Base-by-base conservation (phyloP, 2,888 invertebrate genomes). In the Watsonalla binaria region DNA sequence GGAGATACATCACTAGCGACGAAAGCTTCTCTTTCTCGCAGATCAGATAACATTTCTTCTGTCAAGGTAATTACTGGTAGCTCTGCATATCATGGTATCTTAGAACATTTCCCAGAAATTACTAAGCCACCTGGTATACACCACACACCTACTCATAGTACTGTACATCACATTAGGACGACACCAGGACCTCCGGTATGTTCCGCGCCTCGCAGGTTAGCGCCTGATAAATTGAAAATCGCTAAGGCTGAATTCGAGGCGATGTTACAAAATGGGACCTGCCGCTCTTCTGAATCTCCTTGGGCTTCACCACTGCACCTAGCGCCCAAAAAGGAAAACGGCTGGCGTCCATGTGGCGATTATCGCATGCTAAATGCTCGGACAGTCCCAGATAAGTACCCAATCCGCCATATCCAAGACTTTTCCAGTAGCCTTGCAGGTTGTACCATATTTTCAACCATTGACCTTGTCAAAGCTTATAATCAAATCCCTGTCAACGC, bases 341-440 rank as follows among this genome's bases (percentile, higher is more conserved):
- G 64, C 0, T 76, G 75, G 76, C 57, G 79, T 2, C 74, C 74
- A 0, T 80, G 82, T 54, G 78, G 79, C 0, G 79, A 84, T 47
- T 83, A 76, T 53, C 54, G 81, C 0, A 13, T 14, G 4, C 56
- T 82, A 0, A 82, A 80, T 49, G 67, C 68, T 0, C 59, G 59
- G n/a, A 76, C 74, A 0, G 60, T 69, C 8, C 72, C 74, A 0
- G 74, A 75, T 48, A 55, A 58, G 7, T 79, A 80, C 51, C 78
- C 78, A 0, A 75, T 69, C 2, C 47, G 54, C 6, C 52, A 58
- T 54, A 53, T 69, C 35, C 56, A 61, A 13, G 55, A 68, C 47
- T 56, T 56, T 51, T 6, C 60, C 0, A 54, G 56, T 13, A 56
- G 46, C 5, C 7, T 66, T 0, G 45, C 61, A 39, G 62, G 61